Conservation (phyloP, 2,888 invertebrate species). For the Corbicula japonica region DNA sequence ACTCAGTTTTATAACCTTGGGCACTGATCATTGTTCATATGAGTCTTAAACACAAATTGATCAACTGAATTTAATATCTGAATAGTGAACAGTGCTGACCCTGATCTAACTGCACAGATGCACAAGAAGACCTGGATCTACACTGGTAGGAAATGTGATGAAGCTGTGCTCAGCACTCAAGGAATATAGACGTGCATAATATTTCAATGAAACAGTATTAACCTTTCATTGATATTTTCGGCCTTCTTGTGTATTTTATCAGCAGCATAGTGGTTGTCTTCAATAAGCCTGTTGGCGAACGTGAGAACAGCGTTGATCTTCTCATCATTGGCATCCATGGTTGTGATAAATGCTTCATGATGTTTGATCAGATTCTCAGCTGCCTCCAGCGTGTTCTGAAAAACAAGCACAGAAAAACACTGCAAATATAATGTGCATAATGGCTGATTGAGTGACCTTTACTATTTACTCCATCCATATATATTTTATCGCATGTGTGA, state of each 20-base stretch:
- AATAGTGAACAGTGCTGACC: no score
- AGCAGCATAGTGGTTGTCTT: constrained; percentile 96
- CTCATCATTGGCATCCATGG: constrained; percentile 99
- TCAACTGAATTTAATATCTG: no score
- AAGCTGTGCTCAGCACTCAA: no score
- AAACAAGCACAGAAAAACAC: constrained; percentile 5
- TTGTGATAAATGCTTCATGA: constrained; percentile 99
- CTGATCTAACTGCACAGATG: no score
- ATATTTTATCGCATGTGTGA: no score
- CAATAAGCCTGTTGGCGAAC: constrained; percentile 95
- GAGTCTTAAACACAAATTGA: no score
- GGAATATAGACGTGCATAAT: not conserved
- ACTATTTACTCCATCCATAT: no score
- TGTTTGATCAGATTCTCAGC: constrained; percentile 99
- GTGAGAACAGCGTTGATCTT: constrained; percentile 98
- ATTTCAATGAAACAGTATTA: not conserved
- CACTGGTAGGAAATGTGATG: no score
- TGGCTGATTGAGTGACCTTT: no score
- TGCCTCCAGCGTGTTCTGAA: constrained; percentile 94
- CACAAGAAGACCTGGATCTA: no score
- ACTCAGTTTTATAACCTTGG: no score
- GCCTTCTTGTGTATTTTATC: constrained; percentile 99
- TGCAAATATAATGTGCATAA: not conserved
- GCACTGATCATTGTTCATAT: no score
- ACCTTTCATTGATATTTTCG: constrained; percentile 95